phyloP scores from a whole-genome alignment of 2,113 vertebrate genomes.

The Delphinus delphis region DNA sequence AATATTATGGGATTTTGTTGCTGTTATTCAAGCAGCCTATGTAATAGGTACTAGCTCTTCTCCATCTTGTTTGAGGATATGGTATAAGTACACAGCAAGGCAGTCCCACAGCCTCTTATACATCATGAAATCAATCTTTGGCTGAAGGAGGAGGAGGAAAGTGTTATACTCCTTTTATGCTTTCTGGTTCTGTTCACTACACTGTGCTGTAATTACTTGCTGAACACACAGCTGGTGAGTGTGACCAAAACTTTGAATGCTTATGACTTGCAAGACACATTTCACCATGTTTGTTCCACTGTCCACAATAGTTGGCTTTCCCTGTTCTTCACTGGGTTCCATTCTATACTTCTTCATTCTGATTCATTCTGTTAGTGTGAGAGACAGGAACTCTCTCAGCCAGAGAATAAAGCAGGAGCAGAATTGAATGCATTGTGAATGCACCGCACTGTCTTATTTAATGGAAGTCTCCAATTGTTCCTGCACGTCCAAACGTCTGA shows the following conservation, averaged over 20 bases:
- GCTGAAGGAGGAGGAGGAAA: neutral
- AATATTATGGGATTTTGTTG: neutral
- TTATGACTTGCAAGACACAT: neutral
- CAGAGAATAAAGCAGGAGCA: neutral
- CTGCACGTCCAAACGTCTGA: neutral
- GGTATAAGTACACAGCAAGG: neutral
- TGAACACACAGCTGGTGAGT: neutral
- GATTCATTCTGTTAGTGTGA: neutral
- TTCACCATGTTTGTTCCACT: neutral
- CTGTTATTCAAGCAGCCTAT: neutral
- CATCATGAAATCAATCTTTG: neutral
- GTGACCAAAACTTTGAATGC: neutral
- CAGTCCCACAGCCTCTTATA: neutral
- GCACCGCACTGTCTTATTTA: neutral
- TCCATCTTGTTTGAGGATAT: neutral
- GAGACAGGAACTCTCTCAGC: neutral
- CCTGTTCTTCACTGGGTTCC: neutral
- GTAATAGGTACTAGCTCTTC: neutral
- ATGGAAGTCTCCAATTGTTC: neutral
- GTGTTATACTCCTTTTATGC: neutral
- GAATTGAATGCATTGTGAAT: neutral
- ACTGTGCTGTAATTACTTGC: neutral
- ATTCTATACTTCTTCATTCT: neutral
- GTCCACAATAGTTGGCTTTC: neutral
- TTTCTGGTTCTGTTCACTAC: neutral